Conservation (phyloP, 1,140 invertebrate genomes). For the Trichoplusia ni region DNA sequence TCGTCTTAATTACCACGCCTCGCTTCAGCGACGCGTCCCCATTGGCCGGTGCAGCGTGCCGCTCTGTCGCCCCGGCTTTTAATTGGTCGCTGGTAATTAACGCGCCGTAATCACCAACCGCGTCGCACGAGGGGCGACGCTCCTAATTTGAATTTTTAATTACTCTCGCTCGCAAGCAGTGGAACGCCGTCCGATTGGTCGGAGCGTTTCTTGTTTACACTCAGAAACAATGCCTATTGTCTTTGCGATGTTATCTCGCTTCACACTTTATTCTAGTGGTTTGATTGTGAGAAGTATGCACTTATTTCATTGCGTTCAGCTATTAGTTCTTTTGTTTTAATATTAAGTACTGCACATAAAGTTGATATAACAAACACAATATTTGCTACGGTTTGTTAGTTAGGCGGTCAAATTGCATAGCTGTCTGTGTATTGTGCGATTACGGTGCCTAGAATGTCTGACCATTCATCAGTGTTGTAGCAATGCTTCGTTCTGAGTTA, state of each 20-base stretch:
- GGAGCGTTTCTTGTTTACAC: constrained; percentile 46
- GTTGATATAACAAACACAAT: too few species aligned
- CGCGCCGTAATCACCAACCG: constrained; percentile 73
- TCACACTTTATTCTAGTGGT: constrained; percentile 18
- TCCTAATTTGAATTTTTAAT: constrained; percentile 81
- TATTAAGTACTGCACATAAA: neutral
- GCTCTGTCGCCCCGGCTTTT: constrained; percentile 64
- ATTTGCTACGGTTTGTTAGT: too few species aligned
- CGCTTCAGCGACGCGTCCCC: constrained; percentile 62
- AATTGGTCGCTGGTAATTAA: constrained; percentile 78
- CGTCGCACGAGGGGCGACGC: constrained; percentile 58
- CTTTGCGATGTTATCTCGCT: constrained; percentile 39
- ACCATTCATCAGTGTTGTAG: neutral
- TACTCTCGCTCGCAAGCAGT: constrained; percentile 46
- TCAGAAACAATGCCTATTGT: constrained; percentile 59
- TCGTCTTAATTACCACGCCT: constrained; percentile 78
- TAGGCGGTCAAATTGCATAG: too few species aligned
- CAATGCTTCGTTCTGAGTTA: constrained; percentile 7
- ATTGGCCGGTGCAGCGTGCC: constrained; percentile 56
- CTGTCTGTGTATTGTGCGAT: constrained; percentile 3
- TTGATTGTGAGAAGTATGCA: constrained; percentile 11
- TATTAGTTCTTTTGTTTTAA: neutral
- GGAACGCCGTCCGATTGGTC: constrained; percentile 57
- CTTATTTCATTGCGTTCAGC: constrained; percentile 6
- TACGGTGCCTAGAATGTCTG: constrained; percentile 8